Percentiles rank a stretch among this genome's conserved stretches.
These are phyloP conservation scores for Poeciliopsis gracilis DNA, from an alignment of 2,797 vertebrate genomes.

Conservation along the genomic window DNA sequence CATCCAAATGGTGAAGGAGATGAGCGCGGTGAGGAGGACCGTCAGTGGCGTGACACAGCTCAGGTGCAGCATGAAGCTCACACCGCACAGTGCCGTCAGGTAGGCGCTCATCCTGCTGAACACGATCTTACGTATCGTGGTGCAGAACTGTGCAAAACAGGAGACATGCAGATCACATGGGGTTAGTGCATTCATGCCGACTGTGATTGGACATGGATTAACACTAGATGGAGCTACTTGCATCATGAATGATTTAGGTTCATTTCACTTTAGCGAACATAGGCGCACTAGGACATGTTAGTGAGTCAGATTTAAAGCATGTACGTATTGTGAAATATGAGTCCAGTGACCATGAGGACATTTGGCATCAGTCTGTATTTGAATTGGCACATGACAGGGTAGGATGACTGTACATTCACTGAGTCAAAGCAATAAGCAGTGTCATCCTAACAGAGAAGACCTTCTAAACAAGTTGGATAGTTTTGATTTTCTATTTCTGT, in stretches of 20 bases:
- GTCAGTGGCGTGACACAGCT: conserved; percentile 81
- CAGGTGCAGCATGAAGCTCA: conserved; percentile 79
- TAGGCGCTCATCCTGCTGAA: conserved; percentile 89
- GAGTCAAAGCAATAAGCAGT: not conserved
- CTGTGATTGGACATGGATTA: not conserved
- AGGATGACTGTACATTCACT: not conserved
- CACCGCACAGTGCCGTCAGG: conserved; percentile 83
- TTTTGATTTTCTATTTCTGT: not conserved
- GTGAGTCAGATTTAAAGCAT: not conserved
- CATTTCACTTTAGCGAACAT: not conserved
- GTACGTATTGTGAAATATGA: not conserved
- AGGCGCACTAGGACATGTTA: not conserved
- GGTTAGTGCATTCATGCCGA: not conserved
- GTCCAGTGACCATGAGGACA: not conserved
- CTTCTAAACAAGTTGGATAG: not conserved
- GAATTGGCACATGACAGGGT: not conserved
- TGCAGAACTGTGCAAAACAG: conserved; percentile 87
- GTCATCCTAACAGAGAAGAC: not conserved
- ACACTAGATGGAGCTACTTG: conserved; percentile 65
- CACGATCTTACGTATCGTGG: conserved; percentile 89
- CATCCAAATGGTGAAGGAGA: conserved; percentile 96
- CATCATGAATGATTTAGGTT: conserved; percentile 12
- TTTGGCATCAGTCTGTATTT: not conserved
- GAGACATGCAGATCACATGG: not conserved
- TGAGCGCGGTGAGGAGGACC: conserved; percentile 81